Evolutionary conservation across 2,797 vertebrate species (phyloP), one percentile per base, ranked within the genome.

Genomic region (Mionectes olivaceus): DNA sequence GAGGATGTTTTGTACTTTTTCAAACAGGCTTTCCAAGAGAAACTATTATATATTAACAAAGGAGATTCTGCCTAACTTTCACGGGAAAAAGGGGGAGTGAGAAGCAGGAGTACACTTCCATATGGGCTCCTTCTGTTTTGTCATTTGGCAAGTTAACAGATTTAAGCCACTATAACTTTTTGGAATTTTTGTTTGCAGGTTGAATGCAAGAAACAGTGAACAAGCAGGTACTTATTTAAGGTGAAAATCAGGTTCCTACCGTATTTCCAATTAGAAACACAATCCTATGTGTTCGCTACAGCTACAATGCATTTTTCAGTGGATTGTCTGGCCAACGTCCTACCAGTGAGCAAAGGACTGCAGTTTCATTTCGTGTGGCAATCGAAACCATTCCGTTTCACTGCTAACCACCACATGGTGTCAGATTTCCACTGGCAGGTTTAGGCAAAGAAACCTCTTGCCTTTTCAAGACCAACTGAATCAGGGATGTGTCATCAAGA

Each of bases 381-480:
- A 98, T 98, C 93, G 94, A 98, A 98, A 97, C 97, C 96, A 96
- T 97, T 97, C 76, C 23, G 71, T 97, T 97, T 96, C 77, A 74
- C 35, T 95, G 67, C 46, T 95, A 97, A 97, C 95, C 93, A 96
- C 95, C 76, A 90, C 96, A 96, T 11, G 83, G 97, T 97, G 96
- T 97, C 94, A 86, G 95, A 90, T 97, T 97, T 97, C 97, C 94
- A 94, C 93, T n/a, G 83, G 92, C 96, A 95, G 94, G 96, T 97
- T 97, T 96, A 96, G 96, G 96, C 98, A 96, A 93, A 93, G 96
- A 95, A 97, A 97, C 79, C 87, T 96, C 55, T 68, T 77, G 83
- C 83, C 83, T 80, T 94, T 93, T 88, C 95, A 89, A 90, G 84
- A 90, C 76, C 83, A 92, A 85, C 92, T 97, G 95, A 97, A 95